A percentile compares a stretch with the other conserved stretches of the same genome.
Conservation (phyloP, 2,888 invertebrate genomes). For the Polydrusus pterygomalis region DNA sequence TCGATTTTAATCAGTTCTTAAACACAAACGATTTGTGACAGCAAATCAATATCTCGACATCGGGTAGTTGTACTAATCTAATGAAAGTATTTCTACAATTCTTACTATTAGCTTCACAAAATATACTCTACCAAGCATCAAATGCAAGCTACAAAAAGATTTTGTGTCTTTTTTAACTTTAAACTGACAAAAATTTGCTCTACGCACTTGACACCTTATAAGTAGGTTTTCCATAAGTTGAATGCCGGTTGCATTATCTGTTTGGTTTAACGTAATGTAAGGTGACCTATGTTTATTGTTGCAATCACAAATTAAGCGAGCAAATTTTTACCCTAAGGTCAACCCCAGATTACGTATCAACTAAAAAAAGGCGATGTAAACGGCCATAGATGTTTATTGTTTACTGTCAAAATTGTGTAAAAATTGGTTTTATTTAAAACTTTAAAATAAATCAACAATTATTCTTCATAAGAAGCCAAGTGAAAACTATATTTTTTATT, state of each 20-base stretch:
- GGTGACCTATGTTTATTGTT: no score
- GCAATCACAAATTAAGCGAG: no score
- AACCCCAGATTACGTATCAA: no score
- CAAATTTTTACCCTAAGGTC: no score
- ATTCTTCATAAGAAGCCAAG: constrained; percentile 34
- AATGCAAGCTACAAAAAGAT: constrained; percentile 27
- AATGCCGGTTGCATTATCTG: no score
- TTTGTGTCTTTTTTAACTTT: constrained; percentile 5
- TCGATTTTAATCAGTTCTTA: no score
- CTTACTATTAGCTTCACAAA: neutral
- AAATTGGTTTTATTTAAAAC: neutral
- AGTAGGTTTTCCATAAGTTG: constrained; percentile 6
- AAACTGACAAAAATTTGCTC: constrained; percentile 1
- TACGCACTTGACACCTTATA: constrained; percentile 46
- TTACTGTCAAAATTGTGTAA: neutral
- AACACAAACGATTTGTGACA: no score
- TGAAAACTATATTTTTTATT: neutral
- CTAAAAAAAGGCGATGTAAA: no score
- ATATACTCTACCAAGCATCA: constrained; percentile 38
- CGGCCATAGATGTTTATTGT: neutral
- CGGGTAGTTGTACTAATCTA: no score
- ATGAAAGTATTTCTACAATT: neutral
- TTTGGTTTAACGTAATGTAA: no score
- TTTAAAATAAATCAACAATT: neutral
- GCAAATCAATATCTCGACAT: no score